Conservation (phyloP, 2,113 vertebrate species). For the Bettongia penicillata region DNA sequence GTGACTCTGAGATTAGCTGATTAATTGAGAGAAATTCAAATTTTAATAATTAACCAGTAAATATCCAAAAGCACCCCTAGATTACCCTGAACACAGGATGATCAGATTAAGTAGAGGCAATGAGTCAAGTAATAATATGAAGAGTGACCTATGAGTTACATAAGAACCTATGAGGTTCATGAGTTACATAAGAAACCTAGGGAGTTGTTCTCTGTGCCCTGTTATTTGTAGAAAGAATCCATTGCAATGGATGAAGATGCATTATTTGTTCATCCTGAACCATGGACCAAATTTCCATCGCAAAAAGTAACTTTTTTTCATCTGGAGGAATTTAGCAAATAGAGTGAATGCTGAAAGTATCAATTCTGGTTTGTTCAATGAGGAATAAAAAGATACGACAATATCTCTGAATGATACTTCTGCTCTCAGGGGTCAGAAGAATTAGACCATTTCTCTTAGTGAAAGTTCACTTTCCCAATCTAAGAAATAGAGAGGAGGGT, state of each 20-base stretch:
- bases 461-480: not conserved
- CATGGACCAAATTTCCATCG: not conserved
- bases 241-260: not conserved
- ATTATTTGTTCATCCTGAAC: not conserved
- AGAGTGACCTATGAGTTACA: not conserved
- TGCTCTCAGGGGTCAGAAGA: not conserved
- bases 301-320: not conserved
- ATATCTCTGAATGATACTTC: not conserved
- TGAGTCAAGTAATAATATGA: not conserved
- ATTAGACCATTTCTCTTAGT: not conserved
- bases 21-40: not conserved
- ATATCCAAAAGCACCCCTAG: not conserved
- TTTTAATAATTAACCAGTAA: not conserved
- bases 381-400: not conserved
- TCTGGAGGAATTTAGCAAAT: not conserved
- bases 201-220: not conserved
- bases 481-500: not conserved
- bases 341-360: not conserved
- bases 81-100: not conserved
- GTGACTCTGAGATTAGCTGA: not conserved
- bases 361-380: not conserved
- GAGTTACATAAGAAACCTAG: no score
- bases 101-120: not conserved
- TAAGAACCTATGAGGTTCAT: no score
- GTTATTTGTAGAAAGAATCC: not conserved